These are phyloP conservation scores for Scytalopus superciliaris DNA, from an alignment of 2,113 vertebrate genomes.

Conservation along the genomic window DNA sequence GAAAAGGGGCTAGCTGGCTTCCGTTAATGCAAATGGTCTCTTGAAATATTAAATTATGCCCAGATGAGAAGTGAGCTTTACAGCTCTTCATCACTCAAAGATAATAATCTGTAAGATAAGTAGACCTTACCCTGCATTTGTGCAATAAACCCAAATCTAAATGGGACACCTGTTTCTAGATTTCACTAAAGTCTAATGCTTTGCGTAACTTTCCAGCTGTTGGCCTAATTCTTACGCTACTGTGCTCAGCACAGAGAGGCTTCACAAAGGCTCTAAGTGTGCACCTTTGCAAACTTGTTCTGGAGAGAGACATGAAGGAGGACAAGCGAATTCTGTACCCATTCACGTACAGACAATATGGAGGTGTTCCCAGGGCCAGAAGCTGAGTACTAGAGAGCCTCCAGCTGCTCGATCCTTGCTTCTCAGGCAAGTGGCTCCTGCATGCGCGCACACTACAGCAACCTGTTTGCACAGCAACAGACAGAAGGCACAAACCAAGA, in stretches of 20 bases:
- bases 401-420: not conserved
- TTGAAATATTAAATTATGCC: slow-evolving; percentile 58
- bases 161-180: not conserved
- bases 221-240: not conserved
- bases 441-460: not conserved
- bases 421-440: fast-evolving
- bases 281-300: fast-evolving
- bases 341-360: fast-evolving
- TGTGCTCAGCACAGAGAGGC: not conserved
- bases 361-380: not conserved
- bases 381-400: not conserved
- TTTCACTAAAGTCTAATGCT: not conserved
- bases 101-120: slow-evolving; percentile 43
- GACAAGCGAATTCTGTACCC: not conserved
- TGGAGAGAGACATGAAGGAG: not conserved
- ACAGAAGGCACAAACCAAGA: not conserved
- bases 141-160: not conserved
- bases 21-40: slow-evolving; percentile 51
- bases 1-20: slow-evolving; percentile 46
- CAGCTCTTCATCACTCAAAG: slow-evolving; percentile 46
- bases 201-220: not conserved
- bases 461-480: not conserved
- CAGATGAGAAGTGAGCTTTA: slow-evolving; percentile 51
- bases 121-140: not conserved
- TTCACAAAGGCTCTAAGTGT: not conserved